Evolutionary conservation across 2,888 invertebrate species (phyloP).

Genomic region (Drosophila birchii): DNA sequence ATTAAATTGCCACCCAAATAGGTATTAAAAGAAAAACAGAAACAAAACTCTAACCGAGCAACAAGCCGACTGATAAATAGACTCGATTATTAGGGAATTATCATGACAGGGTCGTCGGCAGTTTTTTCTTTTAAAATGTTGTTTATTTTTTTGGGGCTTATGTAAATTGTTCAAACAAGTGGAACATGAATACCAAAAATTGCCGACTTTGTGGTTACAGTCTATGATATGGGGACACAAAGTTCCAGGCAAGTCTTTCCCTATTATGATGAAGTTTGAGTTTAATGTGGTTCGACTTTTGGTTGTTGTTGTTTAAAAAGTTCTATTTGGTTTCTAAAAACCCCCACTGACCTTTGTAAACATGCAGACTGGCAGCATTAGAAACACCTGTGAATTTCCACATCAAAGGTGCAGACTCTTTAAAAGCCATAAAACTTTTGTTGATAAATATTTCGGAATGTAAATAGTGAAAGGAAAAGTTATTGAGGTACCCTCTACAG

Average conservation of each 20-base stretch:
- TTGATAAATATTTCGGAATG: constrained; percentile 15
- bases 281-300: constrained; percentile 10
- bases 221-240: constrained; percentile 15
- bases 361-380: background rate
- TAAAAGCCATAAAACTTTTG: constrained; percentile 12
- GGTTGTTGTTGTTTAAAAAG: constrained; percentile 6
- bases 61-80: constrained; percentile 33
- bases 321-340: constrained; percentile 4
- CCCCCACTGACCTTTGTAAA: constrained; percentile 18
- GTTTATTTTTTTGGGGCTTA: constrained; percentile 4
- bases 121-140: constrained; percentile 6
- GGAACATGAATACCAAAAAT: constrained; percentile 30
- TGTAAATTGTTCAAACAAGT: constrained; percentile 29
- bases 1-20: constrained; percentile 27
- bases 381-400: constrained; percentile 16
- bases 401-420: constrained; percentile 12
- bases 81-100: constrained; percentile 51
- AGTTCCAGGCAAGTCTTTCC: background rate
- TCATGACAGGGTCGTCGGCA: constrained; percentile 36
- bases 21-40: background rate
- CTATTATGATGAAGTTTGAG: constrained; percentile 1
- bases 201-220: constrained; percentile 17
- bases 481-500: background rate
- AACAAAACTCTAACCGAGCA: background rate
- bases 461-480: background rate